phyloP scores from a whole-genome alignment of 1,140 invertebrate species.

The Drosophila murphyi region DNA sequence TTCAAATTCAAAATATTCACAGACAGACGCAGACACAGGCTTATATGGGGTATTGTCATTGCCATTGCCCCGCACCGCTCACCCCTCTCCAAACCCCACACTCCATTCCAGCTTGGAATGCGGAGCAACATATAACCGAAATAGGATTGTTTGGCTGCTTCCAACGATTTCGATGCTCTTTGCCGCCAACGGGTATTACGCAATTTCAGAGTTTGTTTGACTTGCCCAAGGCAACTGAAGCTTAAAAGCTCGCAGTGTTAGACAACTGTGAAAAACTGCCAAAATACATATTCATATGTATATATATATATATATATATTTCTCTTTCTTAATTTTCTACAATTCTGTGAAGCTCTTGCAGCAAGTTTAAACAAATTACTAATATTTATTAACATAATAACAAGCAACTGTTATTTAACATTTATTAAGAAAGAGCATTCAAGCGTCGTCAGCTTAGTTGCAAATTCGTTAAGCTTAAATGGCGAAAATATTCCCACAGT shows the following conservation, averaged over 20 bases:
- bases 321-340: too few species aligned
- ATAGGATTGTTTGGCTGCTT: constrained; percentile 10
- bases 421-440: not conserved
- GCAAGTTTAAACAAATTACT: too few species aligned
- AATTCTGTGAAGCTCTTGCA: too few species aligned
- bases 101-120: constrained; percentile 30
- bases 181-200: not conserved
- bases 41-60: constrained; percentile 29
- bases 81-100: not conserved
- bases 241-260: too few species aligned
- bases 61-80: constrained; percentile 17
- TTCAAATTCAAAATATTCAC: constrained; percentile 46
- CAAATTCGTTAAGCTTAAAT: not conserved
- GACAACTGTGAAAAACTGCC: too few species aligned
- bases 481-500: constrained; percentile 26
- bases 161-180: constrained; percentile 1
- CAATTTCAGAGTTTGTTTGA: not conserved
- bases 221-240: too few species aligned
- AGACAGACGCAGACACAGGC: constrained; percentile 51
- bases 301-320: too few species aligned
- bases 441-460: not conserved
- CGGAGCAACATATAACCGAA: constrained; percentile 17
- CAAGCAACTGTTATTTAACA: too few species aligned
- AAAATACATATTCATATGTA: too few species aligned
- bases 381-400: too few species aligned